These are phyloP conservation scores for Tyrannus savana DNA, from an alignment of 2,113 vertebrate genomes.

Conservation along the genomic window DNA sequence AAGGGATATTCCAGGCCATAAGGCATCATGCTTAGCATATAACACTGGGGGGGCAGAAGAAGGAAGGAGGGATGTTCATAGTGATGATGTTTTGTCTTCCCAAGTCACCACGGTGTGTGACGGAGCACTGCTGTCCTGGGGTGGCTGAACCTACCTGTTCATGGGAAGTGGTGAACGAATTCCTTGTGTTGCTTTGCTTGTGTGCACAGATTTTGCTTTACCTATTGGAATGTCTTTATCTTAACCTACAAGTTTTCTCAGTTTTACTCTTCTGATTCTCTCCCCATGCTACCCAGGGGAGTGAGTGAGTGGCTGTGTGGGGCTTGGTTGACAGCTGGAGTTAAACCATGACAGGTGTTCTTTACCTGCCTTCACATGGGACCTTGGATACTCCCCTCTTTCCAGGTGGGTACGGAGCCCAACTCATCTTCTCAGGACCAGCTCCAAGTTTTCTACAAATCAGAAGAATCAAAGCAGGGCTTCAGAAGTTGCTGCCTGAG, in stretches of 20 bases:
- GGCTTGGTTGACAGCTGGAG: not conserved
- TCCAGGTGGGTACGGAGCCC: not conserved
- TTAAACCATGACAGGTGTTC: not conserved
- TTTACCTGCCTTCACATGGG: fast-evolving
- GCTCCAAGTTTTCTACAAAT: not conserved
- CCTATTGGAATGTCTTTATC: not conserved
- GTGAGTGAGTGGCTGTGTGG: not conserved
- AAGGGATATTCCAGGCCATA: not conserved
- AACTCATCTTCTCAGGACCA: not conserved
- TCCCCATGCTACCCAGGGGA: not conserved
- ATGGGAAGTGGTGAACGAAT: not conserved
- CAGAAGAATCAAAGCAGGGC: not conserved
- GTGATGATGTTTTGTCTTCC: not conserved
- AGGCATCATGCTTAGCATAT: too few species aligned
- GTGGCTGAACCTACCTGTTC: not conserved
- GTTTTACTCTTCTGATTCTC: not conserved
- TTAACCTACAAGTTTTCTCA: not conserved
- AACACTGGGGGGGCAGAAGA: not conserved
- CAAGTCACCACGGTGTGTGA: fast-evolving
- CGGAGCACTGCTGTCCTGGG: not conserved
- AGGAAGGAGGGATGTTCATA: not conserved
- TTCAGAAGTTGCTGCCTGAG: not conserved
- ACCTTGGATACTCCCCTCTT: not conserved
- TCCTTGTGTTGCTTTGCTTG: not conserved
- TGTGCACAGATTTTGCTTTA: not conserved